Evolutionary conservation across 2,888 invertebrate species (phyloP).

Genomic region (Leptinotarsa tumamoca): DNA sequence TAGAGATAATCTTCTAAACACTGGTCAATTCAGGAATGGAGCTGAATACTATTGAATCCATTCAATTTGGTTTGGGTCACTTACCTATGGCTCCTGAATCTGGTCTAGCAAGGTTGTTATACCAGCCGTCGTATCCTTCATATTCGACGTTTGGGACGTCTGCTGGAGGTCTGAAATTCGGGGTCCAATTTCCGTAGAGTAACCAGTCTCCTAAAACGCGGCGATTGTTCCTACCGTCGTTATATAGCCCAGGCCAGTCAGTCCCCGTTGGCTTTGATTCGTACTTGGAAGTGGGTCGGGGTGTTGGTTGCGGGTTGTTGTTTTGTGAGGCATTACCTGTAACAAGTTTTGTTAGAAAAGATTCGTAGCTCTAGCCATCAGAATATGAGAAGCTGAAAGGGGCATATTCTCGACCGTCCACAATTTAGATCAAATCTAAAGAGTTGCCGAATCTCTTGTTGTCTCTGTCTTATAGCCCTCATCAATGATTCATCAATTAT

Average conservation of each 20-base stretch:
- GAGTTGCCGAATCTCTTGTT: too few species aligned
- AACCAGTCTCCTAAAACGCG: slow-evolving; percentile 50
- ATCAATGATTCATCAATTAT: too few species aligned
- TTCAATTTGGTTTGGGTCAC: slow-evolving; percentile 16
- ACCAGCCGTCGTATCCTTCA: slow-evolving; percentile 66
- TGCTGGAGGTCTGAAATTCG: slow-evolving; percentile 5
- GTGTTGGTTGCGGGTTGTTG: neutral
- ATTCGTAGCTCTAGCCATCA: too few species aligned
- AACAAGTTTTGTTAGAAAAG: neutral
- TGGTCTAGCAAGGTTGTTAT: slow-evolving; percentile 63
- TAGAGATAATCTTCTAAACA: too few species aligned
- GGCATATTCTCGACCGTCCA: too few species aligned
- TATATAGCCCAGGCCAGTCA: slow-evolving; percentile 36
- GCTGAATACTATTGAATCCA: too few species aligned
- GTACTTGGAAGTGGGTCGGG: neutral
- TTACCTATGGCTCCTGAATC: slow-evolving; percentile 64
- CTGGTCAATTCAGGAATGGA: too few species aligned
- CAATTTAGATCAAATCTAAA: too few species aligned
- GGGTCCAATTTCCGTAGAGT: slow-evolving; percentile 48
- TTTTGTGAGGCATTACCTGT: neutral
- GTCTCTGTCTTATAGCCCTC: too few species aligned
- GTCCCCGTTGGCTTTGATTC: slow-evolving; percentile 18
- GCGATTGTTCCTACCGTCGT: slow-evolving; percentile 22
- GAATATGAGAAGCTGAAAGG: too few species aligned
- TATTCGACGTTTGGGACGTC: slow-evolving; percentile 56